Percentiles rank a stretch among this genome's conserved stretches.
These are phyloP conservation scores for Leucoraja ocellata DNA, from an alignment of 2,797 vertebrate species.

Conservation along the genomic window DNA sequence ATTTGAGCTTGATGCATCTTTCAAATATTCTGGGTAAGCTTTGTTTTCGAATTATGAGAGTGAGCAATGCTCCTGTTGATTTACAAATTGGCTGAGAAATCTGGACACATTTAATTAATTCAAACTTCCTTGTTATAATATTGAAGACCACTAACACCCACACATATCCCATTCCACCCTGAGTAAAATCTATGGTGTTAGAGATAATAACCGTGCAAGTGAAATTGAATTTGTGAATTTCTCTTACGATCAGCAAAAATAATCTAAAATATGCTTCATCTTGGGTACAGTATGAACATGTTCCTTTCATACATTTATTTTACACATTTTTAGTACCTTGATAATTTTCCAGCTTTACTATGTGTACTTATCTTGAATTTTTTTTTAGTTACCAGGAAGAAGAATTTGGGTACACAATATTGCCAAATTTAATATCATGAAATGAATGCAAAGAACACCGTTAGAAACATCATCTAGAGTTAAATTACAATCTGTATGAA, in stretches of 20 bases:
- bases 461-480: not conserved
- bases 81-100: not conserved
- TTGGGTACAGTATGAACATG: no score
- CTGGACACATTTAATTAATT: not conserved
- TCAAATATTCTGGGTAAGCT: not conserved
- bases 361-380: not conserved
- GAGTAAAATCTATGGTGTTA: not conserved
- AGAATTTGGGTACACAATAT: not conserved
- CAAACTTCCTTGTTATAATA: not conserved
- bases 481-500: not conserved
- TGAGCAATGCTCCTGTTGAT: not conserved
- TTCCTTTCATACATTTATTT: not conserved
- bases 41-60: no score
- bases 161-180: no score
- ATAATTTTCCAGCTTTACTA: not conserved
- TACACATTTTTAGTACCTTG: no score
- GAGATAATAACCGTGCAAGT: not conserved
- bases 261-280: no score
- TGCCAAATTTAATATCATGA: not conserved
- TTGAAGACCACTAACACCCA: not conserved
- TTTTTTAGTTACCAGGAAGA: not conserved
- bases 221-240: not conserved
- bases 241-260: not conserved
- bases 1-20: not conserved
- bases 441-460: not conserved